These are phyloP conservation scores for Phylloscopus trochiloides DNA, from an alignment of 2,113 vertebrate species.

Conservation along the genomic window DNA sequence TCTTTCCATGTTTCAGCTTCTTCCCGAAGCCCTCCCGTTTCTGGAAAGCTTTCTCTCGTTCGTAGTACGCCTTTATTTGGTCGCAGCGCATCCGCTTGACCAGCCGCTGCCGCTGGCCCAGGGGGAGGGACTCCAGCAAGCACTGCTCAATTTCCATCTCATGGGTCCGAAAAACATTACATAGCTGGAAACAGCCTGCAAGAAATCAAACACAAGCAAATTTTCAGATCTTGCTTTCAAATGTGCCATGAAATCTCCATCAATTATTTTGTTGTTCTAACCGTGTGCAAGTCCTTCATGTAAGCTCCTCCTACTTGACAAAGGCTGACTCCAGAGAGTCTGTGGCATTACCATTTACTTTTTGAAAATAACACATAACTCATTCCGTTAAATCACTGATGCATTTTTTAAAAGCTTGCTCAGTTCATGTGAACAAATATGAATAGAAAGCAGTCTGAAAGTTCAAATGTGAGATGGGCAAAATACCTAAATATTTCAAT, in stretches of 20 bases:
- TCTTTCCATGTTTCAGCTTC: conserved; percentile 74
- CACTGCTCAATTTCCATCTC: conserved; percentile 99
- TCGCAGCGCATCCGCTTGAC: conserved; percentile 94
- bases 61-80: conserved; percentile 91
- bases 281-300: fast-evolving
- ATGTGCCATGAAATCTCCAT: background rate
- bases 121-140: conserved; percentile 94
- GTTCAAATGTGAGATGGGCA: background rate
- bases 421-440: background rate
- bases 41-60: conserved; percentile 85
- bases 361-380: background rate
- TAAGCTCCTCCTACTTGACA: fast-evolving
- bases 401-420: background rate
- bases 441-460: background rate
- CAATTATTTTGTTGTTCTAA: background rate
- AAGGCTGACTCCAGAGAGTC: background rate
- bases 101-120: conserved; percentile 91
- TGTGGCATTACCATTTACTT: background rate
- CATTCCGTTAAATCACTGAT: background rate
- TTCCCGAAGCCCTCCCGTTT: conserved; percentile 75
- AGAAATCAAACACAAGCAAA: background rate
- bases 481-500: background rate
- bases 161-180: conserved; percentile 92
- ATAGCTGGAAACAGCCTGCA: conserved; percentile 97
- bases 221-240: background rate